Evolutionary conservation across 2,888 invertebrate genomes (phyloP).

Genomic region (Metacarcinus magister): DNA sequence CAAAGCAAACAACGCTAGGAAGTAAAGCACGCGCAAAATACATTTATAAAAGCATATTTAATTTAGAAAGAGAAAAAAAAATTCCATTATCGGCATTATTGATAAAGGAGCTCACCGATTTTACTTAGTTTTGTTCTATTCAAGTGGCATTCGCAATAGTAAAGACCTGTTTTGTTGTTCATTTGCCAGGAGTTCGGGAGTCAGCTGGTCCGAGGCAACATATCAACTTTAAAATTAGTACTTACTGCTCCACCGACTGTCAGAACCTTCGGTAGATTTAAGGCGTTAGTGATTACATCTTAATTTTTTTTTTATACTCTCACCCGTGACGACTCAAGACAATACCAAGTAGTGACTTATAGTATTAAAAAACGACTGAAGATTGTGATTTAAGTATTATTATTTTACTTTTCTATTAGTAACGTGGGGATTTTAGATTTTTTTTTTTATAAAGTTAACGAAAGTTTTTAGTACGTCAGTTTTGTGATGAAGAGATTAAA

Average conservation of each 20-base stretch:
- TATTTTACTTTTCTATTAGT: not conserved
- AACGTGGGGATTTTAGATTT: not conserved
- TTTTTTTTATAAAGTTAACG: not conserved
- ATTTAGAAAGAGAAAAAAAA: not conserved
- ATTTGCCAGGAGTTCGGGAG: not conserved
- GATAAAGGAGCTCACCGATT: conserved; percentile 54
- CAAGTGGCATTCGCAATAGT: conserved; percentile 74
- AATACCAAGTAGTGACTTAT: not conserved
- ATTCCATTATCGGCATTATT: conserved; percentile 80
- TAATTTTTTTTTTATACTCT: not conserved
- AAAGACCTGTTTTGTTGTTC: conserved; percentile 47
- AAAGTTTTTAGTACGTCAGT: not conserved
- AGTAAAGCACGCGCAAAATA: conserved; percentile 12
- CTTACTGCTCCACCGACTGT: not conserved
- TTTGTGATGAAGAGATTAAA: not conserved
- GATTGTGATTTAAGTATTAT: conserved; percentile 37
- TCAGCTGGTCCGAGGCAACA: conserved; percentile 16
- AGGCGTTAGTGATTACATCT: not conserved
- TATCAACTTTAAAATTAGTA: conserved; percentile 34
- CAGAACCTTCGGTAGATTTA: not conserved
- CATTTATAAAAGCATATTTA: conserved; percentile 52
- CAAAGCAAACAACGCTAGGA: conserved; percentile 46
- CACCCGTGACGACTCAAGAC: not conserved
- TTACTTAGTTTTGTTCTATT: conserved; percentile 53
- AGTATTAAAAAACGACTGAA: conserved; percentile 1